A percentile compares a stretch with the other conserved stretches of the same genome.
Evolutionary conservation across 2,113 vertebrate species (phyloP).

Genomic region (Orientallactaga bullata): DNA sequence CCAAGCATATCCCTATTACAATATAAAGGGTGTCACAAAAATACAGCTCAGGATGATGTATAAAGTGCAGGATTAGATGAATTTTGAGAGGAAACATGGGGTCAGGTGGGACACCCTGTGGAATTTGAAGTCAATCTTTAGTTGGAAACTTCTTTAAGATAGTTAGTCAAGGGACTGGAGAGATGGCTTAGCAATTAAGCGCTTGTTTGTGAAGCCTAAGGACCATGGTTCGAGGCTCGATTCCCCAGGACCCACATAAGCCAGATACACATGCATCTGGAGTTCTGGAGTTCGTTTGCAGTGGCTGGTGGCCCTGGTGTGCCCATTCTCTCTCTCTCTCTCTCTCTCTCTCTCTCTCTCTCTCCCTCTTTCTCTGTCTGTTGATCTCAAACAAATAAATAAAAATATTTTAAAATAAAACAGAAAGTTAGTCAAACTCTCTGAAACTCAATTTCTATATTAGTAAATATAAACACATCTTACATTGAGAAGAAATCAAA

Average conservation of each 20-base stretch:
- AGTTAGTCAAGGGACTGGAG: conserved; percentile 9
- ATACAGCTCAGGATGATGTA: not conserved
- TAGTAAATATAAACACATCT: conserved; percentile 24
- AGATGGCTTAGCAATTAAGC: too few species aligned
- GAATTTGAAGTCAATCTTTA: conserved; percentile 9
- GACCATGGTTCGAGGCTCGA: too few species aligned
- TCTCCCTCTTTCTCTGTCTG: too few species aligned
- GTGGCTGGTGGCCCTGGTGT: too few species aligned
- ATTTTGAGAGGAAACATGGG: not conserved
- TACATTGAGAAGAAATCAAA: conserved; percentile 49
- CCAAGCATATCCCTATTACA: not conserved
- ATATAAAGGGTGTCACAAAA: not conserved
- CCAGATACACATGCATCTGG: too few species aligned
- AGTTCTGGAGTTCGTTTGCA: too few species aligned
- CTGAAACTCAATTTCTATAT: conserved; percentile 28
- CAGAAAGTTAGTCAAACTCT: not conserved
- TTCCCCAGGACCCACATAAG: too few species aligned
- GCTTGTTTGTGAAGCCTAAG: too few species aligned
- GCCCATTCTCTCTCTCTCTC: too few species aligned
- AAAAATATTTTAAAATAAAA: too few species aligned
- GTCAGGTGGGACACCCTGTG: not conserved
- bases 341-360: too few species aligned
- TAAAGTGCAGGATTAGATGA: not conserved
- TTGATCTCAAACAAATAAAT: too few species aligned
- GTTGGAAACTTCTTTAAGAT: not conserved